Percentiles rank a stretch among this genome's conserved stretches.
These are phyloP conservation scores for Bradypodion pumilum DNA, from an alignment of 2,797 vertebrate species.

Conservation along the genomic window DNA sequence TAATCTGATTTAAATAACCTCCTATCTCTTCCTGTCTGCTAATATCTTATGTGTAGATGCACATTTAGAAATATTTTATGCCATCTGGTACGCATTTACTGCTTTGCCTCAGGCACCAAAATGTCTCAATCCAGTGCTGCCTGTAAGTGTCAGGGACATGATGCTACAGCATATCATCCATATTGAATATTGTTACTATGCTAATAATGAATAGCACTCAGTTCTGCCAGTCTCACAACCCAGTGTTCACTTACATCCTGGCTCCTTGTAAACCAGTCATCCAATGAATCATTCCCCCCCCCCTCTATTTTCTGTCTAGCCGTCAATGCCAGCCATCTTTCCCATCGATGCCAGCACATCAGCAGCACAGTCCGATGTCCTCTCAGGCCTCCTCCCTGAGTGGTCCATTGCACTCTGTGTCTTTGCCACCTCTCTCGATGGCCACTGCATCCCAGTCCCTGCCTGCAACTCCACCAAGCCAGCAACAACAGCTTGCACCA, in stretches of 20 bases:
- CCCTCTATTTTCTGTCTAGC: conserved; percentile 57
- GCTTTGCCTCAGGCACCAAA: not conserved
- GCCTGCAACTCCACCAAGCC: conserved; percentile 41
- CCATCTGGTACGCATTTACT: not conserved
- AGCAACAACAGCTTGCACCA: conserved; percentile 72
- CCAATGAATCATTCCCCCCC: conserved; percentile 1
- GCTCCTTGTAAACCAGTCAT: not conserved
- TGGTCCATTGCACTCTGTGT: conserved; percentile 66
- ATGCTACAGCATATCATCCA: too few relatives aligned
- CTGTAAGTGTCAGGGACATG: not conserved
- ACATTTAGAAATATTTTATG: too few relatives aligned
- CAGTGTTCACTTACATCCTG: too few relatives aligned
- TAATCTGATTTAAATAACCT: too few relatives aligned
- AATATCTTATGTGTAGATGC: too few relatives aligned
- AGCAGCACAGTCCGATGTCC: conserved; percentile 81
- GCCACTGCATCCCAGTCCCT: conserved; percentile 50
- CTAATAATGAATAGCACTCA: not conserved
- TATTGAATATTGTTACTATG: not conserved
- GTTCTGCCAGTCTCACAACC: not conserved
- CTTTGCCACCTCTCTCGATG: conserved; percentile 65
- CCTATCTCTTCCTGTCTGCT: too few relatives aligned
- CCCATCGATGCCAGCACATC: conserved; percentile 57
- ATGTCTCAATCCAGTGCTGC: not conserved
- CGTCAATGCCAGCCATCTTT: conserved; percentile 79
- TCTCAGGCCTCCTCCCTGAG: conserved; percentile 72